phyloP scores from a whole-genome alignment of 2,888 invertebrate species.

The Drosophila infuscata region DNA sequence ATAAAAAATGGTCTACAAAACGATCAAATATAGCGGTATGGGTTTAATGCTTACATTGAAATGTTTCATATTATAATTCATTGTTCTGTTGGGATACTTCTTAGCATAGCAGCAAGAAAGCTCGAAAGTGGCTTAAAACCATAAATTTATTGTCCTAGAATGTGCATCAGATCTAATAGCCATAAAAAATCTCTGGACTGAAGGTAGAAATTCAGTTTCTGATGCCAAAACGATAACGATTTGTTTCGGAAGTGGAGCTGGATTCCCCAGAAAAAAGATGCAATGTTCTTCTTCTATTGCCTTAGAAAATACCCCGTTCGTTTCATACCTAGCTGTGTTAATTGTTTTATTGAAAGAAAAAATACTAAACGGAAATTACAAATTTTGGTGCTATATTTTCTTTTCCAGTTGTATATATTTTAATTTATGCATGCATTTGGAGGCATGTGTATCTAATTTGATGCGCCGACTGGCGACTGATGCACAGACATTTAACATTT shows the following conservation, averaged over 20 bases:
- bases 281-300: background rate
- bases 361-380: background rate
- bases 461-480: slow-evolving; percentile 57
- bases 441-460: slow-evolving; percentile 65
- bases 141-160: background rate
- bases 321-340: background rate
- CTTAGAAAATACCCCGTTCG: background rate
- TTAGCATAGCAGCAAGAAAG: background rate
- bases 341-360: background rate
- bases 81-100: background rate
- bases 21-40: background rate
- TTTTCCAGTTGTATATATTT: background rate
- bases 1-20: background rate
- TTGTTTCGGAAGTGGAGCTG: background rate
- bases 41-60: background rate
- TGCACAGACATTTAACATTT: slow-evolving; percentile 40
- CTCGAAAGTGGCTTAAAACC: background rate
- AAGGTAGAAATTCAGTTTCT: background rate
- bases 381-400: background rate
- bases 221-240: background rate
- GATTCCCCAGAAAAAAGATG: background rate
- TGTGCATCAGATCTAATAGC: background rate
- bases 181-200: background rate
- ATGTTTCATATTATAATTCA: background rate
- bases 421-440: background rate